phyloP scores from a whole-genome alignment of 2,888 invertebrate genomes.

The Campoplex capitator region DNA sequence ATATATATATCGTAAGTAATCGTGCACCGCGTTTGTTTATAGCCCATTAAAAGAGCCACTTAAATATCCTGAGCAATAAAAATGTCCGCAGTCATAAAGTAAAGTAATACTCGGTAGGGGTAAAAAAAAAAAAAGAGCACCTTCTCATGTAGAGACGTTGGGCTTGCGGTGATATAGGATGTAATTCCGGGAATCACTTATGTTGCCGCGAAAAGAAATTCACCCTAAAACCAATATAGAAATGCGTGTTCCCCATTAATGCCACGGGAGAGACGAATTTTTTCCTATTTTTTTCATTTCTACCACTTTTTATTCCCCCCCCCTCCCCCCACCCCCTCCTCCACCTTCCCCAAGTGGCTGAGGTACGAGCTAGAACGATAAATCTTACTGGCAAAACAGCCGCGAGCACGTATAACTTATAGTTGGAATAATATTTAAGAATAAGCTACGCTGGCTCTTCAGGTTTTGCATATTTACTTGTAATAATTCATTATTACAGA shows the following conservation, averaged over 20 bases:
- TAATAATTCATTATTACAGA: slow-evolving; percentile 35
- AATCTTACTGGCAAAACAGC: slow-evolving; percentile 48
- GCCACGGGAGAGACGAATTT: slow-evolving; percentile 53
- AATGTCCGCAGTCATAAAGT: slow-evolving; percentile 69
- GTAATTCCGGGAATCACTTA: slow-evolving; percentile 66
- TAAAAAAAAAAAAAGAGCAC: neutral
- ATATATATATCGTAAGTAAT: slow-evolving; percentile 61
- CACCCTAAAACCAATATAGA: slow-evolving; percentile 40
- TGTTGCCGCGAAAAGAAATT: slow-evolving; percentile 64
- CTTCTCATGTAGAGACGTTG: slow-evolving; percentile 23
- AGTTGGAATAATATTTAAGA: slow-evolving; percentile 17
- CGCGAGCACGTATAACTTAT: neutral
- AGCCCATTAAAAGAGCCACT: slow-evolving; percentile 64
- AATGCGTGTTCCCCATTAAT: slow-evolving; percentile 30
- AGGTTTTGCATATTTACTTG: neutral
- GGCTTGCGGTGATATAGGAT: slow-evolving; percentile 55
- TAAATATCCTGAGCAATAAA: slow-evolving; percentile 67
- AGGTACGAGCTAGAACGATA: slow-evolving; percentile 39
- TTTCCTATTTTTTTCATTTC: slow-evolving; percentile 1
- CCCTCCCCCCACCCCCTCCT: neutral
- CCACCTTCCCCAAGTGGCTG: slow-evolving; percentile 13
- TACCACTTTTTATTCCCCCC: neutral
- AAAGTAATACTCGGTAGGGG: slow-evolving; percentile 64
- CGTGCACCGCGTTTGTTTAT: slow-evolving; percentile 62
- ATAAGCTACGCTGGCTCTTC: neutral